These are phyloP conservation scores for Eumeta japonica DNA, from an alignment of 1,140 invertebrate genomes.

Conservation along the genomic window DNA sequence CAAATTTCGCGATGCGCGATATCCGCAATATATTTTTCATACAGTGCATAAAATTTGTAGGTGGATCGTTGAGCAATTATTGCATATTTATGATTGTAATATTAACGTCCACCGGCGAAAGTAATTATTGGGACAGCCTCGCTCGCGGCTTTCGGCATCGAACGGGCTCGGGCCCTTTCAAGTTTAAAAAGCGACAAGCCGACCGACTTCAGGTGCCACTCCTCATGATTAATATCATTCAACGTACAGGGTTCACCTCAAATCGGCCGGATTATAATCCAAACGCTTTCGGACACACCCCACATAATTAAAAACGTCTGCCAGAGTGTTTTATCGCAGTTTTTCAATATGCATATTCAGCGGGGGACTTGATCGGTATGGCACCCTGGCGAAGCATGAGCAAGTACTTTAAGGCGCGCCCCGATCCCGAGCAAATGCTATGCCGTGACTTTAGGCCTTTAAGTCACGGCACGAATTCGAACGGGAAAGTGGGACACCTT, in stretches of 20 bases:
- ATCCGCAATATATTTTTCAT: too few species aligned
- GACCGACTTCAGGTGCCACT: slow-evolving; percentile 21
- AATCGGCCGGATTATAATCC: slow-evolving; percentile 21
- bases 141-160: slow-evolving; percentile 38
- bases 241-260: slow-evolving; percentile 11
- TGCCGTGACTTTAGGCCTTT: slow-evolving; percentile 51
- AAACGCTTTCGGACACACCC: slow-evolving; percentile 47
- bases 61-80: slow-evolving; percentile 35
- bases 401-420: slow-evolving; percentile 36
- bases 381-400: slow-evolving; percentile 34
- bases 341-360: too few species aligned
- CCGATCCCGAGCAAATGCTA: slow-evolving; percentile 39
- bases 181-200: slow-evolving; percentile 32
- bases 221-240: slow-evolving; percentile 8
- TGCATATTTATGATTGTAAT: slow-evolving; percentile 31
- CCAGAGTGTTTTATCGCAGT: slow-evolving; percentile 20
- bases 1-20: slow-evolving; percentile 19
- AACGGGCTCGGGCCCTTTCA: too few species aligned
- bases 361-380: slow-evolving; percentile 32
- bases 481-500: slow-evolving; percentile 32
- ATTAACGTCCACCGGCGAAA: slow-evolving; percentile 24
- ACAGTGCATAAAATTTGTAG: slow-evolving; percentile 15
- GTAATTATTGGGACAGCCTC: slow-evolving; percentile 30
- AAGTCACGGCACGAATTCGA: slow-evolving; percentile 38
- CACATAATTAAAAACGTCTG: slow-evolving; percentile 26